Evolutionary conservation across 2,888 invertebrate species (phyloP), one percentile per base, ranked within the genome.

Genomic region (Acholoe squamosa): DNA sequence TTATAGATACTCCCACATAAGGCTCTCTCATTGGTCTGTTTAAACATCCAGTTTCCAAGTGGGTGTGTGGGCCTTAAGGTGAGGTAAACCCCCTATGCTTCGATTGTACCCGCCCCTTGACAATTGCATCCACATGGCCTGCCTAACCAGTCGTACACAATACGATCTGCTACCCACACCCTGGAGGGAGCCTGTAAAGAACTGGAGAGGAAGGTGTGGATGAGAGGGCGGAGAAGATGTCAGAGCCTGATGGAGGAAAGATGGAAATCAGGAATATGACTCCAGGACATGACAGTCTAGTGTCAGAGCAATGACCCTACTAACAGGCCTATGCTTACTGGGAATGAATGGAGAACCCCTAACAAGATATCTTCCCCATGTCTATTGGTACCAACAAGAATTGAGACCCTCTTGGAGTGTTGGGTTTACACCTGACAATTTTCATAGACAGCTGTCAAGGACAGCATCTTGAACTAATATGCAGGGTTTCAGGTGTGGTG

Each of bases 91-190:
- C 43, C 43, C 43, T 43, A 10, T 43, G 43, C 10, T 7, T 10
- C 10, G 43, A 43, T 10, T 7, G 43, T 10, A 43, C 43, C 43
- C 43, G 14, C 61, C 25, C 61, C 22, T 14, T n/a, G 22, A 19
- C 61, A 61, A 61, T 61, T 61, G 61, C 5, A 61, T 61, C 61
- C 61, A 61, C 25, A 19, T 61, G 61, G 61, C 22, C 61, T 19
- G n/a, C 22, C 61, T 61, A 61, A 61, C 61, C 61, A 61, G 5
- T 61, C 61, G 61, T 61, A n/a, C 61, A 61, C 61, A 61, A 61
- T 61, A n/a, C 61, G n/a, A 61, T 61, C 5, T n/a, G 22, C 14
- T 61, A 22, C 61, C 61, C 61, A n/a, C 61, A 61, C 61, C 61
- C 61, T 25, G 76, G 76, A 76, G 76, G 76, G 16, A 31, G 31